phyloP scores from a whole-genome alignment of 2,113 vertebrate species.

The Jaculus jaculus region DNA sequence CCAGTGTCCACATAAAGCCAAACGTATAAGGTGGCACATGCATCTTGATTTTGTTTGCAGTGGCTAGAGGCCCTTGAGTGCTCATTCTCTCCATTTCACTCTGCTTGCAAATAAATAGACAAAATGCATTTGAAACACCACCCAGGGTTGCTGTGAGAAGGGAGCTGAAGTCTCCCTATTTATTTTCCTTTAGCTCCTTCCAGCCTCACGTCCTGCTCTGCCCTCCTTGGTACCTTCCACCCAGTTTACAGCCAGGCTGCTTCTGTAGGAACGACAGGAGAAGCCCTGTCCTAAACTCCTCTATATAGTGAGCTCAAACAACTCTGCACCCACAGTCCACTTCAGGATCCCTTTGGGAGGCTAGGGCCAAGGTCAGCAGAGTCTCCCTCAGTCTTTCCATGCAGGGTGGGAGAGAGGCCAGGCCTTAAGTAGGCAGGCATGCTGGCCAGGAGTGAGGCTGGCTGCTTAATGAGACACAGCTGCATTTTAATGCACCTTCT shows the following conservation, averaged over 20 bases:
- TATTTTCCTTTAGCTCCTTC: background rate
- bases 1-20: too few species aligned
- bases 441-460: constrained; percentile 52
- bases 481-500: constrained; percentile 70
- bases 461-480: constrained; percentile 64
- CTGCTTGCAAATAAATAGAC: background rate
- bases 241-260: background rate
- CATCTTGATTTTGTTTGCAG: too few species aligned
- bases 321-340: background rate
- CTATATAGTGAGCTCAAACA: background rate
- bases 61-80: too few species aligned
- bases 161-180: too few species aligned
- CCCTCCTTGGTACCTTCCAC: background rate
- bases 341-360: background rate
- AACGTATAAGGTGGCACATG: too few species aligned
- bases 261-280: background rate
- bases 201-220: background rate
- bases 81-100: too few species aligned
- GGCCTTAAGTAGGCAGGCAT: background rate
- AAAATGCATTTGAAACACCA: background rate
- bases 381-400: background rate
- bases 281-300: background rate
- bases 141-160: background rate
- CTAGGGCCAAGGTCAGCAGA: background rate
- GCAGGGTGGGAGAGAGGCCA: background rate